A percentile compares a stretch with the other conserved stretches of the same genome.
phyloP scores from a whole-genome alignment of 53 echinoderm and acorn worm species.

The Crossaster papposus region DNA sequence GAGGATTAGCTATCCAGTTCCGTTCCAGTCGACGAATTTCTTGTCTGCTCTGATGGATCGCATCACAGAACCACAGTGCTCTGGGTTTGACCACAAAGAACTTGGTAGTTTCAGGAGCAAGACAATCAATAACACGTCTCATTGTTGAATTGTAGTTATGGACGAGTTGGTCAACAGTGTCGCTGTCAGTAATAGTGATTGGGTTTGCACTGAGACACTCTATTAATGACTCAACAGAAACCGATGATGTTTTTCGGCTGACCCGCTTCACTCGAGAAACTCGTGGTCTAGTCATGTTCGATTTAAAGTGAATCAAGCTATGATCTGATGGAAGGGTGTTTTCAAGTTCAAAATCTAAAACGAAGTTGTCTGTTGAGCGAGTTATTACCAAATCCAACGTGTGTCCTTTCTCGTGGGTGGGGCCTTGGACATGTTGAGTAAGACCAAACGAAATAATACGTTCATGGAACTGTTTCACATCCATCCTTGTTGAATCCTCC shows the following conservation, averaged over 20 bases:
- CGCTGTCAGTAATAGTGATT: background rate
- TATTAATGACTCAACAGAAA: no score
- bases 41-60: no score
- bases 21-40: background rate
- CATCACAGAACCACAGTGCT: background rate
- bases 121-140: no score
- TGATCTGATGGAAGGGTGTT: no score
- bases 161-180: background rate
- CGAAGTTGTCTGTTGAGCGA: background rate
- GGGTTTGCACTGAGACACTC: background rate
- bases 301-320: background rate
- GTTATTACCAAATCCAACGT: slow-evolving; percentile 26
- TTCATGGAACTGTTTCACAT: no score
- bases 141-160: slow-evolving; percentile 14
- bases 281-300: background rate
- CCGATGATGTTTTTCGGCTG: no score
- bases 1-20: background rate
- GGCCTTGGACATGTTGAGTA: slow-evolving; percentile 1
- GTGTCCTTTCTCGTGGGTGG: slow-evolving; percentile 19
- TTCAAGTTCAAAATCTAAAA: no score
- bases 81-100: no score
- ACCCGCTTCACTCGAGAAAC: no score
- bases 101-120: no score
- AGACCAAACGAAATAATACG: background rate
- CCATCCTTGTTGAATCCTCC: no score